Percentiles rank a stretch among this genome's conserved stretches.
Evolutionary conservation across 1,140 invertebrate genomes (phyloP).

Genomic region (Drosophila santomea): DNA sequence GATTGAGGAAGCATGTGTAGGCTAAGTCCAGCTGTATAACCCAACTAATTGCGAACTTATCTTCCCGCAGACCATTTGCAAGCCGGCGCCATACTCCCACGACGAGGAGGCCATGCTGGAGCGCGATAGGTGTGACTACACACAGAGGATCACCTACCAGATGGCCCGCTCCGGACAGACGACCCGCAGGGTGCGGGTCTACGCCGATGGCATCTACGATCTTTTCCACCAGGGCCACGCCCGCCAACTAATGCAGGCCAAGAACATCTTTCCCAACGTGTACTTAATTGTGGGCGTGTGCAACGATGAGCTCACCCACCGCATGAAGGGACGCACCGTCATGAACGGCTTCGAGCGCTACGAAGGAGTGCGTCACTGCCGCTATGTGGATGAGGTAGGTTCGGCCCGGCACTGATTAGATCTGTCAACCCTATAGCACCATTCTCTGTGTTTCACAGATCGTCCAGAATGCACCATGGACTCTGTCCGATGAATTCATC

Average conservation of each 20-base stretch:
- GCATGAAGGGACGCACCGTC: slow-evolving; percentile 97
- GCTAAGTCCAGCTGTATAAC: background rate
- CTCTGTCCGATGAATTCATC: slow-evolving; percentile 96
- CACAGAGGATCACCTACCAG: slow-evolving; percentile 92
- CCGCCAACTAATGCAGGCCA: slow-evolving; percentile 98
- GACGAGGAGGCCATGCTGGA: slow-evolving; percentile 93
- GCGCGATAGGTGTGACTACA: slow-evolving; percentile 93
- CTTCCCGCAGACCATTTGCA: slow-evolving; percentile 90
- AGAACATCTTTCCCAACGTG: slow-evolving; percentile 98
- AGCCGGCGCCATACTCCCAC: slow-evolving; percentile 95
- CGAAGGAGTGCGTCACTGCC: slow-evolving; percentile 98
- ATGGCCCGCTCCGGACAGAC: slow-evolving; percentile 92
- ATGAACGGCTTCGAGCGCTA: slow-evolving; percentile 98
- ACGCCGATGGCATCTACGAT: slow-evolving; percentile 99
- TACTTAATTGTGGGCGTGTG: slow-evolving; percentile 99
- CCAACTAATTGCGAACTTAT: background rate
- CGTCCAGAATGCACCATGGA: slow-evolving; percentile 97
- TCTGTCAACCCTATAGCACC: background rate
- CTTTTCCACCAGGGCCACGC: slow-evolving; percentile 98
- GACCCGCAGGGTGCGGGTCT: slow-evolving; percentile 93
- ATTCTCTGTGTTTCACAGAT: slow-evolving; percentile 85
- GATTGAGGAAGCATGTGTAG: slow-evolving; percentile 7
- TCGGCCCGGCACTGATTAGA: background rate
- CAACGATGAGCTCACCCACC: slow-evolving; percentile 95
- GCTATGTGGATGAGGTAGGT: slow-evolving; percentile 97